These are phyloP conservation scores for Corvus hawaiiensis DNA, from an alignment of 2,113 vertebrate genomes.

Conservation along the genomic window DNA sequence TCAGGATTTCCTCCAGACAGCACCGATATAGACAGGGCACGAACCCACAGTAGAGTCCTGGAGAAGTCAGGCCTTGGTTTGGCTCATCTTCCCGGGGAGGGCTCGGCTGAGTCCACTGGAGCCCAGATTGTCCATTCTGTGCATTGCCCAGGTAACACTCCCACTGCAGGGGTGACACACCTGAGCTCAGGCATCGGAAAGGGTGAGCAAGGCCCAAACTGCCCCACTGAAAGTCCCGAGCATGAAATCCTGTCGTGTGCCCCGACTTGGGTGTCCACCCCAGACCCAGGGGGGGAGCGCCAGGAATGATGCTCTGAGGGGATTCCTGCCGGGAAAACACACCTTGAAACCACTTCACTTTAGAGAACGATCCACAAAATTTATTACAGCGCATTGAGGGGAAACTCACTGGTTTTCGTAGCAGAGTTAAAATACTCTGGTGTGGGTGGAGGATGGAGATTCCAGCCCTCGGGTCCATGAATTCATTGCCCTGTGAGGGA, in stretches of 20 bases:
- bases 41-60: background rate
- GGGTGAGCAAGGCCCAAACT: background rate
- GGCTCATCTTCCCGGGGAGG: background rate
- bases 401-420: background rate
- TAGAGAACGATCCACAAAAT: background rate
- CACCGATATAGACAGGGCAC: background rate
- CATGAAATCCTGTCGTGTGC: rapidly evolving
- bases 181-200: rapidly evolving
- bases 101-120: rapidly evolving
- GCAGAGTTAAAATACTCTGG: background rate
- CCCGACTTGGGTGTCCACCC: rapidly evolving
- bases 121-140: rapidly evolving
- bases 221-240: rapidly evolving
- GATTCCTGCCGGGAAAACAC: background rate
- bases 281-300: background rate
- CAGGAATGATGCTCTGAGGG: background rate
- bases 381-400: rapidly evolving
- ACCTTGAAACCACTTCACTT: background rate
- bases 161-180: rapidly evolving
- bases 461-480: background rate
- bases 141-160: rapidly evolving
- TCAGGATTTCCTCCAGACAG: background rate
- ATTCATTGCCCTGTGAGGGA: background rate
- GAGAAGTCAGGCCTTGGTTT: background rate
- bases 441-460: background rate